Evolutionary conservation across 2,797 vertebrate genomes (phyloP).

Genomic region (Poeciliopsis presidionis): DNA sequence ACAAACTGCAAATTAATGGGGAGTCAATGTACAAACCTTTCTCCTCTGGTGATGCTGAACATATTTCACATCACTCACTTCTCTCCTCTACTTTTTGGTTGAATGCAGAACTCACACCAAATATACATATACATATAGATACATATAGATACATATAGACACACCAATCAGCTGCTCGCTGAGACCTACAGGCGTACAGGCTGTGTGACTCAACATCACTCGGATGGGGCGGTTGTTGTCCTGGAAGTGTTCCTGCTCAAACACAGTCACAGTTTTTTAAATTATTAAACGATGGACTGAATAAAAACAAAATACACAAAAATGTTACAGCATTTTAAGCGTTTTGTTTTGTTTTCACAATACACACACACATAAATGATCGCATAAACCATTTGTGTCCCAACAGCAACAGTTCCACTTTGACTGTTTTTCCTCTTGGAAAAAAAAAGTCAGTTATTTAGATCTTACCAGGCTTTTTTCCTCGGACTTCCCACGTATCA

Average conservation of each 20-base stretch:
- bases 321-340: not conserved
- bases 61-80: not conserved
- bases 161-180: conserved; percentile 53
- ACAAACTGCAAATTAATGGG: not conserved
- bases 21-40: not conserved
- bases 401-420: not conserved
- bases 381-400: not conserved
- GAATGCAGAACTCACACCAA: conserved; percentile 11
- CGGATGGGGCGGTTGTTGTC: conserved; percentile 78
- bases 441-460: not conserved
- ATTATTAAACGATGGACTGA: not conserved
- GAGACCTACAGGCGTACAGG: conserved; percentile 66
- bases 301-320: not conserved
- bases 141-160: conserved; percentile 21
- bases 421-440: not conserved
- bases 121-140: conserved; percentile 13
- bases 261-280: conserved; percentile 59
- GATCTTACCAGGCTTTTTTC: conserved; percentile 59
- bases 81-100: not conserved
- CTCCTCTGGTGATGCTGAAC: not conserved
- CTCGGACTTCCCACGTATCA: conserved; percentile 34
- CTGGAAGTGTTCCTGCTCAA: conserved; percentile 78
- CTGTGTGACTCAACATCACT: conserved; percentile 70
- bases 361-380: not conserved
- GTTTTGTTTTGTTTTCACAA: too few relatives aligned